Percentiles rank a stretch among this genome's conserved stretches.
These are phyloP conservation scores for Diplodus sargus DNA, from an alignment of 2,797 vertebrate genomes.

Conservation along the genomic window DNA sequence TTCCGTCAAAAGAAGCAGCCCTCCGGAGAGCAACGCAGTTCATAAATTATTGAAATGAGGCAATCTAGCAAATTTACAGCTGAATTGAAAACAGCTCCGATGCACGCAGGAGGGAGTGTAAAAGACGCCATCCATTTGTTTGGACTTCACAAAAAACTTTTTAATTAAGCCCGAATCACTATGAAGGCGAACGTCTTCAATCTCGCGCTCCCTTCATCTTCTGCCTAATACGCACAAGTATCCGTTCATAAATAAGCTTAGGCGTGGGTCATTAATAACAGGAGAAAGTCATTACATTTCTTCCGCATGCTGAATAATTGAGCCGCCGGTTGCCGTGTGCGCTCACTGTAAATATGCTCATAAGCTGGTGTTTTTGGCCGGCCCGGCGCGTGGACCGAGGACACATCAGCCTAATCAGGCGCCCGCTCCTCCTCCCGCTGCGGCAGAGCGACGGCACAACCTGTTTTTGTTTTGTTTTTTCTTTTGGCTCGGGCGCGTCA, in stretches of 20 bases:
- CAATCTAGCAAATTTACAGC: constrained; percentile 31
- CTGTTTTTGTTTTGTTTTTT: background rate
- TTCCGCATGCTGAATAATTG: constrained; percentile 79
- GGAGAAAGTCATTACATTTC: constrained; percentile 79
- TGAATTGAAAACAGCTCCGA: constrained; percentile 53
- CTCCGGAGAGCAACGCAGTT: constrained; percentile 14
- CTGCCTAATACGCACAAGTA: constrained; percentile 72
- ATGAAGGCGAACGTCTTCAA: constrained; percentile 62
- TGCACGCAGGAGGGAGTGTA: constrained; percentile 31
- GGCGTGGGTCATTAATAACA: constrained; percentile 82
- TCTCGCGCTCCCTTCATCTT: constrained; percentile 66
- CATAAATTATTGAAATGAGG: constrained; percentile 52
- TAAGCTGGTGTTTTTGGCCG: constrained; percentile 38
- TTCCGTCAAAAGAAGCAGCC: constrained; percentile 15
- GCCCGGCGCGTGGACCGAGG: constrained; percentile 17
- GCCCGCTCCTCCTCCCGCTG: background rate
- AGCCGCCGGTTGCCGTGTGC: constrained; percentile 66
- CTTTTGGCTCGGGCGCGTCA: constrained; percentile 26
- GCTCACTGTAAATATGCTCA: constrained; percentile 73
- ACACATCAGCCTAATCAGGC: constrained; percentile 46
- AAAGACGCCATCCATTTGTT: constrained; percentile 64
- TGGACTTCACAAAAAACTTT: constrained; percentile 64
- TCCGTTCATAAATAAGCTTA: constrained; percentile 76
- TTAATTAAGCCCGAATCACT: constrained; percentile 66
- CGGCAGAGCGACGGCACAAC: constrained; percentile 17